Conservation (phyloP, 2,113 vertebrate species). For the Trochalopteron elliotii region DNA sequence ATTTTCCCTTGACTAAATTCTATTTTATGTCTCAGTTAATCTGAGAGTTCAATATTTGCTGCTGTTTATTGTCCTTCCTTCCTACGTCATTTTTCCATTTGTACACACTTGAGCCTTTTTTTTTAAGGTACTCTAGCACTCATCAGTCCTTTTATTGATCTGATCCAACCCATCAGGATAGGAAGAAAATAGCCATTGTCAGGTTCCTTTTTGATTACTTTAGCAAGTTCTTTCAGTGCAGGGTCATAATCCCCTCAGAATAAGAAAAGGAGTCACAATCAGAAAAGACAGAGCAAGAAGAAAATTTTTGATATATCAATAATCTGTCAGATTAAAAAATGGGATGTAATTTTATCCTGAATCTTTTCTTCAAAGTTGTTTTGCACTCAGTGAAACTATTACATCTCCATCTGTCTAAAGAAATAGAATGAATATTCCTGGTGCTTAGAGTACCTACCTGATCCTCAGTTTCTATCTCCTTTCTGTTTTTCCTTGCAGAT, state of each 20-base stretch:
- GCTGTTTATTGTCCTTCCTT: neutral
- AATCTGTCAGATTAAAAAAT: neutral
- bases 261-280: neutral
- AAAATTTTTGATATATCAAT: neutral
- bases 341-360: neutral
- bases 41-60: neutral
- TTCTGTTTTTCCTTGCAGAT: neutral
- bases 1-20: neutral
- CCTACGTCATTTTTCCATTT: neutral
- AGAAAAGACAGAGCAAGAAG: neutral
- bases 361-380: neutral
- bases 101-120: neutral
- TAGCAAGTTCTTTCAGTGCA: neutral
- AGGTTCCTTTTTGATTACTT: neutral
- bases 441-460: neutral
- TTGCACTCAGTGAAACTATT: neutral
- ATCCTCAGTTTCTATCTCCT: neutral
- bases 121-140: neutral
- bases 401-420: neutral
- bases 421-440: neutral
- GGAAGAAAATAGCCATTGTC: neutral
- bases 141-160: neutral
- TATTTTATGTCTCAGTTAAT: neutral
- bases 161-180: neutral
- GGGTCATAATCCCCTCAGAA: neutral